Conservation (phyloP, 2,888 invertebrate genomes). For the Drosophila pullipes region DNA sequence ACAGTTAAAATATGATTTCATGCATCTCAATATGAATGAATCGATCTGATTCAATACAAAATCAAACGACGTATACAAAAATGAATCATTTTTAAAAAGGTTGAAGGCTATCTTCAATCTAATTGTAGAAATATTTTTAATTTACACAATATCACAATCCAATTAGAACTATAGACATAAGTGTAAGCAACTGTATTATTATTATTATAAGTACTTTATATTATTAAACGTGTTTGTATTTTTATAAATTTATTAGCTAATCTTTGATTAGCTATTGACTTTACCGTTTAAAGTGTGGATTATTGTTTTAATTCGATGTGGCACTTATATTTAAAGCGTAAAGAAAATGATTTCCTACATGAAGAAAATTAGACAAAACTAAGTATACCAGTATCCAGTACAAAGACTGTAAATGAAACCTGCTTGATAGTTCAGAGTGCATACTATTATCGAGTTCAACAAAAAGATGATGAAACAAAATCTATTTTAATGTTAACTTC, state of each 20-base stretch:
- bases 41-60: slow-evolving; percentile 10
- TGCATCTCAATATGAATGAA: slow-evolving; percentile 32
- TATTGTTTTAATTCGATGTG: neutral
- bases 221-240: neutral
- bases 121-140: neutral
- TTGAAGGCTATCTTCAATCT: neutral
- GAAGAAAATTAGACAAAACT: neutral
- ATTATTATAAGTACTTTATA: neutral
- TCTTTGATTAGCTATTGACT: neutral
- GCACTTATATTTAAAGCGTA: neutral
- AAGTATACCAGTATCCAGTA: neutral
- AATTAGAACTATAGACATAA: neutral
- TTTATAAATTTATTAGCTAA: neutral
- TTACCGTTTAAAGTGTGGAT: neutral
- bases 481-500: neutral
- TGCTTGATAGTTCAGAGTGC: neutral
- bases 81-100: neutral
- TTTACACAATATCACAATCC: neutral
- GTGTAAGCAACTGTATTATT: too few relatives aligned
- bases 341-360: neutral
- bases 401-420: neutral
- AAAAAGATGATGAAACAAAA: neutral
- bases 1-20: slow-evolving; percentile 53
- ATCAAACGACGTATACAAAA: neutral
- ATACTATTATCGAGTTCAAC: neutral